Evolutionary conservation across 2,113 vertebrate genomes (phyloP).

Genomic region (Ophiodon elongatus): DNA sequence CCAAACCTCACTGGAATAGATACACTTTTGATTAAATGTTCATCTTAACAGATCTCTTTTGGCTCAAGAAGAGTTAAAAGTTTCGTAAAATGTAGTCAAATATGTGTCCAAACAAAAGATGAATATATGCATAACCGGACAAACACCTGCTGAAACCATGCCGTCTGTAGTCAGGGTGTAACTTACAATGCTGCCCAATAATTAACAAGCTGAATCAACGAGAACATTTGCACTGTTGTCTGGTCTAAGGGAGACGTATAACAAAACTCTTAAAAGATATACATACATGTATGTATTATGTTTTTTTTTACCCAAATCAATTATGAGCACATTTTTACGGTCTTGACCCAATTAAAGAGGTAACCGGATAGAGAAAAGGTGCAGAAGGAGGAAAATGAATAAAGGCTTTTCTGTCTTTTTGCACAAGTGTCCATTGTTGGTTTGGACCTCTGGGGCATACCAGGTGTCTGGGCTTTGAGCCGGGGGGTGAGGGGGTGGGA

Average conservation of each 20-base stretch:
- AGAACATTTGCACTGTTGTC: not conserved
- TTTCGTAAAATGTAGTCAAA: not conserved
- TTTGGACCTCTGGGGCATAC: slow-evolving; percentile 71
- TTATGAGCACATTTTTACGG: slow-evolving; percentile 24
- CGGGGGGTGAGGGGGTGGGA: slow-evolving; percentile 54
- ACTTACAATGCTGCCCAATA: not conserved
- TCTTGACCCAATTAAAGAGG: slow-evolving; percentile 34
- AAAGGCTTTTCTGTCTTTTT: slow-evolving; percentile 75
- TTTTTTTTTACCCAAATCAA: slow-evolving; percentile 6
- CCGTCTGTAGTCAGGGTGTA: not conserved
- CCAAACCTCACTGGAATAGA: not conserved
- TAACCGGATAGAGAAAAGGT: slow-evolving; percentile 42
- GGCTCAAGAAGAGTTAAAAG: not conserved
- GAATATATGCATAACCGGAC: not conserved
- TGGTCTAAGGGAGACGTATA: not conserved
- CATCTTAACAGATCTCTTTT: not conserved
- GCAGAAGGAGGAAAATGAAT: slow-evolving; percentile 57
- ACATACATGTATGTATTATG: not conserved
- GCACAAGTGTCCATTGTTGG: slow-evolving; percentile 79
- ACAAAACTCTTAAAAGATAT: not conserved
- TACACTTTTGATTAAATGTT: not conserved
- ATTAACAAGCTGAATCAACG: not conserved
- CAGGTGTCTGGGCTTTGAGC: slow-evolving; percentile 77
- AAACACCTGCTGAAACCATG: not conserved
- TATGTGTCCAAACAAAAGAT: not conserved